A percentile compares a stretch with the other conserved stretches of the same genome.
Evolutionary conservation across 1,140 invertebrate species (phyloP).

Genomic region (Colletes gigas): DNA sequence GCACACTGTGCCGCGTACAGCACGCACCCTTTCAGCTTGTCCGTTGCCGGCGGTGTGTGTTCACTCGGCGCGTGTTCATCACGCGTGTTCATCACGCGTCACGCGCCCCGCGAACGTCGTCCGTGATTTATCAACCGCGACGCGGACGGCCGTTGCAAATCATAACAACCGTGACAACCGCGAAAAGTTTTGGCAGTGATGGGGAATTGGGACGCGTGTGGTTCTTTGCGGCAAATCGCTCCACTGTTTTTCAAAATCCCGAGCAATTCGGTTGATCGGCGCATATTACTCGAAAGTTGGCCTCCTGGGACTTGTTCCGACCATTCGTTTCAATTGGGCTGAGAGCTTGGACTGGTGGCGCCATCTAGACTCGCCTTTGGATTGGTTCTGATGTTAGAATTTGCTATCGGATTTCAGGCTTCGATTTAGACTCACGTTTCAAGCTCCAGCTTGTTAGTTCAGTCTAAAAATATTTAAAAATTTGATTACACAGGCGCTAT

Average conservation of each 20-base stretch:
- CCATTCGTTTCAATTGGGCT: no score
- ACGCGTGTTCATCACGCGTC: conserved; percentile 45
- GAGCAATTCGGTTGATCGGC: not conserved
- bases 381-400: no score
- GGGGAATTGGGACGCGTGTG: not conserved
- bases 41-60: not conserved
- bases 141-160: conserved; percentile 31
- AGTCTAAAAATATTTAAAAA: no score
- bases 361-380: no score
- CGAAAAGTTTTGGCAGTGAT: conserved; percentile 16
- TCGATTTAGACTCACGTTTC: no score
- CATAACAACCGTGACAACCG: conserved; percentile 46
- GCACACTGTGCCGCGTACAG: conserved; percentile 35
- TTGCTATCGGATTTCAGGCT: no score
- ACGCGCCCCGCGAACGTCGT: conserved; percentile 4
- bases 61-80: conserved; percentile 11
- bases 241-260: not conserved
- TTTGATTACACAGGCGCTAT: no score
- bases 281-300: not conserved
- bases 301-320: no score
- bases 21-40: conserved; percentile 61
- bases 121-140: conserved; percentile 51
- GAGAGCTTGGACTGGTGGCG: no score
- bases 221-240: not conserved
- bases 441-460: no score